Percentiles rank a stretch among this genome's conserved stretches.
Conservation (phyloP, 1,140 invertebrate genomes). For the Sycophila sp. region DNA sequence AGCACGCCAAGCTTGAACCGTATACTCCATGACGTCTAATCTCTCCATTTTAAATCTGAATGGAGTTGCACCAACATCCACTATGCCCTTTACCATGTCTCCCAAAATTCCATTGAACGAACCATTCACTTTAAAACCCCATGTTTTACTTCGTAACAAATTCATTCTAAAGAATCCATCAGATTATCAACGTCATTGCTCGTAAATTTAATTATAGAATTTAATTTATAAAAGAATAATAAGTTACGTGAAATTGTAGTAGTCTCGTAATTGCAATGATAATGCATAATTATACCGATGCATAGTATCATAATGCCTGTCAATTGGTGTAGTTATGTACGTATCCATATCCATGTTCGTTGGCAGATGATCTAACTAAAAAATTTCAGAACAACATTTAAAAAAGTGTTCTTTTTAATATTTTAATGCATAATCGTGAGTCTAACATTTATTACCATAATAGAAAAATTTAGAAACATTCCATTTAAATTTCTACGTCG, state of each 20-base stretch:
- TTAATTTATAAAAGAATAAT: neutral
- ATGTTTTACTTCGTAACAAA: slow-evolving; percentile 67
- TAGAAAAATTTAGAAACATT: slow-evolving; percentile 63
- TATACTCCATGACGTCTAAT: slow-evolving; percentile 69
- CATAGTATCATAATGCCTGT: slow-evolving; percentile 70
- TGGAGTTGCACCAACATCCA: slow-evolving; percentile 72
- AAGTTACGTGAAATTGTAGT: slow-evolving; percentile 72
- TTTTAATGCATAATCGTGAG: no score
- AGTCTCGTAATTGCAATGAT: slow-evolving; percentile 69
- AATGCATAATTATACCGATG: slow-evolving; percentile 71
- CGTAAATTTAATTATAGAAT: no score
- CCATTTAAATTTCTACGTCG: slow-evolving; percentile 65
- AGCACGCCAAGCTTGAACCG: slow-evolving; percentile 69
- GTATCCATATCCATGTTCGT: slow-evolving; percentile 60
- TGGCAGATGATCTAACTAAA: slow-evolving; percentile 53
- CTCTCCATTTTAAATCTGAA: slow-evolving; percentile 71
- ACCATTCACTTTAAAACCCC: slow-evolving; percentile 74
- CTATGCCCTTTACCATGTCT: slow-evolving; percentile 66
- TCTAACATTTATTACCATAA: no score
- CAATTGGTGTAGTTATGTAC: slow-evolving; percentile 65
- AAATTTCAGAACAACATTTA: neutral
- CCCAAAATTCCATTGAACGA: slow-evolving; percentile 75
- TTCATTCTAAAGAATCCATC: slow-evolving; percentile 59
- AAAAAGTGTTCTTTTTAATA: no score
- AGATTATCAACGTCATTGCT: neutral